Conservation (phyloP, 2,797 vertebrate species). For the Petrocephalus sullivani region DNA sequence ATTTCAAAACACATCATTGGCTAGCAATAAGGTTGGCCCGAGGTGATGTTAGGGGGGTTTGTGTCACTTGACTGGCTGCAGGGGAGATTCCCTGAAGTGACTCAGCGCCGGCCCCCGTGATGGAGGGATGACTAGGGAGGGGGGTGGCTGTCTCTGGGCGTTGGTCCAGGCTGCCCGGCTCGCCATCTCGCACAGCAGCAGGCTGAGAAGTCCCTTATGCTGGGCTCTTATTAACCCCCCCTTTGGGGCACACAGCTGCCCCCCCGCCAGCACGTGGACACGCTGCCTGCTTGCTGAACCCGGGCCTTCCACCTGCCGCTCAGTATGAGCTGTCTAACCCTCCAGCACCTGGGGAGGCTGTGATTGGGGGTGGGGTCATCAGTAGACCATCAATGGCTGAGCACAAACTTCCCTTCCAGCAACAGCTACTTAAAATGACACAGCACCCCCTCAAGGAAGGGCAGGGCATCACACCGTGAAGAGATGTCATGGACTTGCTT, state of each 20-base stretch:
- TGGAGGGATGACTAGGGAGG: neutral
- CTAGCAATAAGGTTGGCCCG: neutral
- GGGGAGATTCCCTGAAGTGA: neutral
- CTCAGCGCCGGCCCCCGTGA: neutral
- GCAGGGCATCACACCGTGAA: constrained; percentile 22
- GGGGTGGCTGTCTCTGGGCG: neutral
- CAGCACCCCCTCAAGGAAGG: constrained; percentile 16
- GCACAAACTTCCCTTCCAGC: constrained; percentile 38
- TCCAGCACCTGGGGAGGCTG: neutral
- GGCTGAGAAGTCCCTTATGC: neutral
- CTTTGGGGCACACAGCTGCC: too few relatives aligned
- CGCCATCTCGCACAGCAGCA: neutral
- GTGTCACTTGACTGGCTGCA: neutral
- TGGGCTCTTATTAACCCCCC: too few relatives aligned
- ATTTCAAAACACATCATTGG: neutral
- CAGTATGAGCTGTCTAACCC: neutral
- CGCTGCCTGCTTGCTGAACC: neutral
- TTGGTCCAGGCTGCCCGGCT: neutral
- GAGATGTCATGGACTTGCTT: constrained; percentile 1
- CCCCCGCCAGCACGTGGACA: neutral
- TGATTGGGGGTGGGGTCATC: neutral
- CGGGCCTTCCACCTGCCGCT: neutral
- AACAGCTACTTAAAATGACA: constrained; percentile 27
- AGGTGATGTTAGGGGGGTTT: neutral
- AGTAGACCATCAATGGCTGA: constrained; percentile 29